These are phyloP conservation scores for Drosophila atripex DNA, from an alignment of 2,888 invertebrate genomes.

Conservation along the genomic window DNA sequence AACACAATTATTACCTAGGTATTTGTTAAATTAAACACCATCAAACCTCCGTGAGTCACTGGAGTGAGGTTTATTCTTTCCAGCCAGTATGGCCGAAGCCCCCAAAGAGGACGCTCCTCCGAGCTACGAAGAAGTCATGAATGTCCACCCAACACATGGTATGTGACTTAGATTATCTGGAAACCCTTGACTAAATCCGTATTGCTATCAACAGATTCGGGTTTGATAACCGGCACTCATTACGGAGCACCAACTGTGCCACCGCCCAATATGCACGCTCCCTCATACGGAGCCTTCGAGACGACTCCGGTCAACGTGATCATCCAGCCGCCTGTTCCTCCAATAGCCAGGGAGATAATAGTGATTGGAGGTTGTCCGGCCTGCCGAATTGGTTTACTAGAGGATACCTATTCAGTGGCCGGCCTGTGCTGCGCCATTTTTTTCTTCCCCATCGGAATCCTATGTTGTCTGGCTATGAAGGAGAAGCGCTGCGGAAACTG, in stretches of 20 bases:
- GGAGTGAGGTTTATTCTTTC: conserved; percentile 8
- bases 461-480: conserved; percentile 93
- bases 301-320: conserved; percentile 86
- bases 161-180: not conserved
- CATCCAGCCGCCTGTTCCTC: conserved; percentile 83
- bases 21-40: conserved; percentile 12
- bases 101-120: conserved; percentile 84
- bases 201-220: conserved; percentile 42
- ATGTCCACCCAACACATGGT: conserved; percentile 48
- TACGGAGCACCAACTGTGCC: conserved; percentile 64
- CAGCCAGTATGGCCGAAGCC: conserved; percentile 43
- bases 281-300: conserved; percentile 84
- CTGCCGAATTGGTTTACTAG: conserved; percentile 93
- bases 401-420: conserved; percentile 93
- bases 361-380: conserved; percentile 94
- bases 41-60: conserved; percentile 37
- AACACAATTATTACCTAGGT: conserved; percentile 28
- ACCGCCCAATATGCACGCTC: conserved; percentile 83
- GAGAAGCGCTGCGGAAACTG: conserved; percentile 94
- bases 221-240: conserved; percentile 64
- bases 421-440: conserved; percentile 88
- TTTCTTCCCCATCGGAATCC: conserved; percentile 92
- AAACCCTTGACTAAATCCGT: not conserved
- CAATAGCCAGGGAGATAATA: conserved; percentile 90
- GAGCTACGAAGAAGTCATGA: conserved; percentile 85